Percentiles rank a stretch among this genome's conserved stretches.
Evolutionary conservation across 2,113 vertebrate species (phyloP).

Genomic region (Semnornis frantzii): DNA sequence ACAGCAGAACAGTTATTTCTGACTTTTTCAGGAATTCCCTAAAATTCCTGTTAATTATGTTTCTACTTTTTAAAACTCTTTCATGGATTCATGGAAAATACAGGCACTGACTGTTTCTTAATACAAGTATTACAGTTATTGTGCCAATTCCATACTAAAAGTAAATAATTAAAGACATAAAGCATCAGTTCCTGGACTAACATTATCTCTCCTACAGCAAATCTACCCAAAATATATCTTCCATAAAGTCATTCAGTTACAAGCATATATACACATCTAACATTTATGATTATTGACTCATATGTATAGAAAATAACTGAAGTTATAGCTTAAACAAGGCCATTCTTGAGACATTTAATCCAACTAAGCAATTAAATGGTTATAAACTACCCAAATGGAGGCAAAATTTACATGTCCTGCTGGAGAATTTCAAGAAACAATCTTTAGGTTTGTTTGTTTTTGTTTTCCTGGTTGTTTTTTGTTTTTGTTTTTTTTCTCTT

Average conservation of each 20-base stretch:
- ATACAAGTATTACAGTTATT: background rate
- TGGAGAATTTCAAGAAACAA: background rate
- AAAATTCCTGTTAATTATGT: background rate
- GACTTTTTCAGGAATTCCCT: background rate
- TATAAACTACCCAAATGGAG: background rate
- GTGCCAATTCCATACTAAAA: background rate
- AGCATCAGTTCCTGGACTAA: background rate
- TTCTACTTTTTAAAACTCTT: background rate
- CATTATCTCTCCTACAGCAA: background rate
- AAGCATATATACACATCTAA: background rate
- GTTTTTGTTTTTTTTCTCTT: background rate
- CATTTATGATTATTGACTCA: background rate
- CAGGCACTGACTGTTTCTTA: background rate
- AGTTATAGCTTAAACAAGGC: background rate
- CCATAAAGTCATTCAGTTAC: background rate
- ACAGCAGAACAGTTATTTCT: background rate
- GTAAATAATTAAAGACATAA: background rate
- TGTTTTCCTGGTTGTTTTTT: background rate
- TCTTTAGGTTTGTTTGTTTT: background rate
- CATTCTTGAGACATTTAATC: background rate
- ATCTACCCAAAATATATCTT: background rate
- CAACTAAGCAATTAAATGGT: background rate
- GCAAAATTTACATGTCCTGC: background rate
- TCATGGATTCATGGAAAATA: background rate
- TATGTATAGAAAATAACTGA: background rate